Base-by-base conservation (phyloP, 2,797 vertebrate genomes). In the Chrosomus eos region DNA sequence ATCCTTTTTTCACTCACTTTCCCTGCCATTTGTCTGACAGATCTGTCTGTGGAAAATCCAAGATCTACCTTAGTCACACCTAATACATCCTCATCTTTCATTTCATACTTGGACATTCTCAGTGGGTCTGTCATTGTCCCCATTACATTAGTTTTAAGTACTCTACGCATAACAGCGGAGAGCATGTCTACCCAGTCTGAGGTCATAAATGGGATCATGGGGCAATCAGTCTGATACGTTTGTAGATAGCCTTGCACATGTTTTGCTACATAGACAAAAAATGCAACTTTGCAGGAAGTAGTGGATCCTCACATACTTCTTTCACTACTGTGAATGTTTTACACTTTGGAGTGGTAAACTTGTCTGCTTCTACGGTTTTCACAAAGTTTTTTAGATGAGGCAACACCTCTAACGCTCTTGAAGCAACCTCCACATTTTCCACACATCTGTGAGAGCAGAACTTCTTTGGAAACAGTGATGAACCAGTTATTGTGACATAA, bases 151-250 rank as follows among this genome's bases (percentile, higher is more conserved):
- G 40, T 11, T 43, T 43, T 43, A 43, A 43, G 40, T 1, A 43
- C 10, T 43, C 40, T 66, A 66, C 62, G 14, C 28, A 66, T 66
- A 33, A 66, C 62, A 66, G 28, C 62, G 6, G 62, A 67, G 31
- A 67, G 36, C 64, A 67, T 36, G 14, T 67, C 31, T 36, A 9
- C 64, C 64, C 31, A 67, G 64, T 67, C 64, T 67, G 31, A 67
- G 64, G 28, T 67, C 64, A 67, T 67, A 36, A 67, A 36, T 31
- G 62, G 62, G 62, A 66, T 66, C 62, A 66, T 67, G 16, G 62
- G 62, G 16, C 64, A 36, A 36, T 67, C 31, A 48, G 45, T 48
- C 45, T 36, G 64, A 67, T 67, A 67, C 64, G 33, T 31, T 67
- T 36, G 64, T 67, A 67, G 31, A 9, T 36, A 67, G 6, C 64